phyloP scores from a whole-genome alignment of 2,113 vertebrate species.

The Myotis davidii region DNA sequence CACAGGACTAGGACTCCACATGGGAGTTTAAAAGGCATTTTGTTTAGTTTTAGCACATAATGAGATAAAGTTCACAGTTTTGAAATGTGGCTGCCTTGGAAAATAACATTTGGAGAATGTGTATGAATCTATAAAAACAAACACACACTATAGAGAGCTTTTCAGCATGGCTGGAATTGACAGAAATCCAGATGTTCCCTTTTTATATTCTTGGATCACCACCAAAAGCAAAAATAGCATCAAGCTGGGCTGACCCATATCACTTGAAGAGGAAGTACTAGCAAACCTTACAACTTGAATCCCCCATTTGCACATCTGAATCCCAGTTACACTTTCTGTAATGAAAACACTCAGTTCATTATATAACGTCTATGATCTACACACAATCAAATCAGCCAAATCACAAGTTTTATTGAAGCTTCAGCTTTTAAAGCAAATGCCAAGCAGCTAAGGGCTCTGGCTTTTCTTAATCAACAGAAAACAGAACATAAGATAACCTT shows the following conservation, averaged over 20 bases:
- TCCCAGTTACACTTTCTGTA: background rate
- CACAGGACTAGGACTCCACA: background rate
- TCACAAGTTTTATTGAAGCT: background rate
- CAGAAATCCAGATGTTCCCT: constrained; percentile 59
- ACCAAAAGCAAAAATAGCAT: constrained; percentile 59
- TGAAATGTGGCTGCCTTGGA: constrained; percentile 53
- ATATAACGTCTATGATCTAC: background rate
- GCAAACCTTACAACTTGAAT: background rate
- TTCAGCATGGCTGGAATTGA: constrained; percentile 41
- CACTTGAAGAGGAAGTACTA: constrained; percentile 1
- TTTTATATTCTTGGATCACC: constrained; percentile 57
- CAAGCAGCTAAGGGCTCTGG: background rate
- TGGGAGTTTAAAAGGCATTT: constrained; percentile 49
- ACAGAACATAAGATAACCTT: background rate
- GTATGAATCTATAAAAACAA: constrained; percentile 62
- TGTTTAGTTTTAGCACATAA: constrained; percentile 66
- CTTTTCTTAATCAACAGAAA: background rate
- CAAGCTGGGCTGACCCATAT: background rate
- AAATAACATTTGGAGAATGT: constrained; percentile 61
- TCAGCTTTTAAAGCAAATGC: constrained; percentile 21
- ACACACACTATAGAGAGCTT: constrained; percentile 1
- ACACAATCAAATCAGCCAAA: background rate
- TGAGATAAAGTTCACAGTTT: constrained; percentile 57
- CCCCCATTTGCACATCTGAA: background rate
- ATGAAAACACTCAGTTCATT: background rate